Conservation (phyloP, 2,888 invertebrate species). For the Spodoptera picta region DNA sequence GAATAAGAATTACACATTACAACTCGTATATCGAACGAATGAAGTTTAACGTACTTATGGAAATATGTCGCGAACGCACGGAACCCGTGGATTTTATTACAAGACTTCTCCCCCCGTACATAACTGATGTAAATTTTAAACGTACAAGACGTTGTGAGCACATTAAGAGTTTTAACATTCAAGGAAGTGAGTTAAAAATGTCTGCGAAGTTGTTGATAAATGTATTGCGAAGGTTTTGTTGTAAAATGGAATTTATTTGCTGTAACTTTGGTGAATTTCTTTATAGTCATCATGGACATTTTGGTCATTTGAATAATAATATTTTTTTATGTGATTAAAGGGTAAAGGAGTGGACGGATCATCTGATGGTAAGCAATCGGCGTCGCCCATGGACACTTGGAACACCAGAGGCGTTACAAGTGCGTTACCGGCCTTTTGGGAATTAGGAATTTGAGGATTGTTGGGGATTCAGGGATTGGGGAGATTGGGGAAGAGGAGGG, state of each 20-base stretch:
- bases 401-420: too few species aligned
- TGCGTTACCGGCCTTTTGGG: too few species aligned
- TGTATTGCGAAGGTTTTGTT: constrained; percentile 23
- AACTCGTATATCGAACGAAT: constrained; percentile 54
- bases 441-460: too few species aligned
- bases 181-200: constrained; percentile 44
- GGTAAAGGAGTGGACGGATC: too few species aligned
- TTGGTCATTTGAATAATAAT: too few species aligned
- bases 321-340: too few species aligned
- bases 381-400: too few species aligned
- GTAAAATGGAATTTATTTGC: constrained; percentile 3
- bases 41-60: constrained; percentile 53
- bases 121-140: constrained; percentile 57
- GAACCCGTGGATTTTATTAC: constrained; percentile 50
- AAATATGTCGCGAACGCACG: constrained; percentile 54
- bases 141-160: constrained; percentile 47
- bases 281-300: too few species aligned
- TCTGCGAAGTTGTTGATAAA: constrained; percentile 21
- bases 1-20: constrained; percentile 56
- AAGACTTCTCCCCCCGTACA: constrained; percentile 35
- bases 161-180: constrained; percentile 47
- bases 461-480: too few species aligned
- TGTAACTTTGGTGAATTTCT: too few species aligned
- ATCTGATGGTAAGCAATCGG: too few species aligned
- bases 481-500: too few species aligned